Percentiles rank a stretch among this genome's conserved stretches.
phyloP scores from a whole-genome alignment of 2,888 invertebrate species.

The Aleiodes testaceus region DNA sequence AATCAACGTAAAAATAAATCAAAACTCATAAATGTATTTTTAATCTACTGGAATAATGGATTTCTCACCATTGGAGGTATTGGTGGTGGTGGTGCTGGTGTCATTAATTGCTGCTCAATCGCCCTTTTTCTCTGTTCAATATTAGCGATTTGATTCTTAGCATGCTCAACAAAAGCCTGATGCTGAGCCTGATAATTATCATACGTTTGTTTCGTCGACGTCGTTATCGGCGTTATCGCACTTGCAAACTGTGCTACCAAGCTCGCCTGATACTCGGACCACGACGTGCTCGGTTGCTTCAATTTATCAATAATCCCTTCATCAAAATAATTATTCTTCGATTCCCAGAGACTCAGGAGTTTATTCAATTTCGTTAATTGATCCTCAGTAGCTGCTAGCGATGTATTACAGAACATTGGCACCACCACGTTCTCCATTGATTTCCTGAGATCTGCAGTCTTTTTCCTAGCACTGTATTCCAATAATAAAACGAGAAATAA shows the following conservation, averaged over 20 bases:
- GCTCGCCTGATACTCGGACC: constrained; percentile 91
- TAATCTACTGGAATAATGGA: not conserved
- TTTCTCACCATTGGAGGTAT: constrained; percentile 60
- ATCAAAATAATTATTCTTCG: constrained; percentile 92
- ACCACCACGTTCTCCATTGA: constrained; percentile 96
- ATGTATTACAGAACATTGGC: constrained; percentile 97
- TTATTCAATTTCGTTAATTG: constrained; percentile 94
- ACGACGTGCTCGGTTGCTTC: constrained; percentile 89
- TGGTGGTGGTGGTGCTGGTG: constrained; percentile 73
- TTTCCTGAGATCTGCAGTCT: constrained; percentile 90
- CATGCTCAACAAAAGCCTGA: constrained; percentile 94
- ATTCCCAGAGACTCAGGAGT: constrained; percentile 96
- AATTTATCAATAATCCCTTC: constrained; percentile 88
- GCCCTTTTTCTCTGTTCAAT: constrained; percentile 85
- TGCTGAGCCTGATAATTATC: constrained; percentile 95
- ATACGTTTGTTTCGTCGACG: constrained; percentile 88
- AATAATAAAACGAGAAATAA: not conserved
- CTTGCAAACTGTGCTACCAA: constrained; percentile 87
- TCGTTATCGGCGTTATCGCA: constrained; percentile 84
- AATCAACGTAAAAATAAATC: not conserved
- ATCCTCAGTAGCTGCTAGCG: constrained; percentile 86
- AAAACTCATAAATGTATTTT: not conserved
- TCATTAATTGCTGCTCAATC: constrained; percentile 76
- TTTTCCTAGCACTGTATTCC: constrained; percentile 90
- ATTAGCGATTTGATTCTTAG: constrained; percentile 90